phyloP scores from a whole-genome alignment of 2,797 vertebrate genomes.

The Heliangelus exortis region DNA sequence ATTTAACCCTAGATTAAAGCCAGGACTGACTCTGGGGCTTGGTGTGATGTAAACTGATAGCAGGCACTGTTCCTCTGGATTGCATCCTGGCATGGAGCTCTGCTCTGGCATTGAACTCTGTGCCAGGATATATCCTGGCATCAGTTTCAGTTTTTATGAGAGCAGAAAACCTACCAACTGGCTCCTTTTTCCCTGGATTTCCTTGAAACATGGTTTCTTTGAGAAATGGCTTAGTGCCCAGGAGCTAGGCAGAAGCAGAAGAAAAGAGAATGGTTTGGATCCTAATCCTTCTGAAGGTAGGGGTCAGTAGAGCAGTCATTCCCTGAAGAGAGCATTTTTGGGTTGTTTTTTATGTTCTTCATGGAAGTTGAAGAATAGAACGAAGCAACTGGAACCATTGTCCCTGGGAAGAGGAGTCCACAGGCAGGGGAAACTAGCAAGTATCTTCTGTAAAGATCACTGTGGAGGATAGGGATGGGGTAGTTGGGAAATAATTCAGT shows the following conservation, averaged over 20 bases:
- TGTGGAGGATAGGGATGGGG: not conserved
- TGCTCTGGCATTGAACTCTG: not conserved
- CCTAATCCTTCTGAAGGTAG: not conserved
- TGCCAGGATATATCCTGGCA: not conserved
- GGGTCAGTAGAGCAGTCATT: not conserved
- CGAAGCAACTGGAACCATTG: not conserved
- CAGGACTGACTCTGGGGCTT: not conserved
- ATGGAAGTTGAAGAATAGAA: not conserved
- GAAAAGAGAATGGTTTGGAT: not conserved
- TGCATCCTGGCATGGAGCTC: not conserved
- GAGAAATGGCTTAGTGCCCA: not conserved
- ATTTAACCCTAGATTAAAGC: constrained; percentile 18
- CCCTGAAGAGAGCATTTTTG: not conserved
- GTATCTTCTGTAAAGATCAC: fast-evolving
- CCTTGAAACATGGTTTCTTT: not conserved
- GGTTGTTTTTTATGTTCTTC: not conserved
- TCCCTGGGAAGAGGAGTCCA: not conserved
- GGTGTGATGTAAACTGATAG: constrained; percentile 41
- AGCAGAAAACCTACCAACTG: not conserved
- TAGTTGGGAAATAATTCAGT: not conserved
- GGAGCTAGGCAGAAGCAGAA: not conserved
- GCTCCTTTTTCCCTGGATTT: not conserved
- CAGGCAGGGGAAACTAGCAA: not conserved
- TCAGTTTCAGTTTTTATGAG: not conserved
- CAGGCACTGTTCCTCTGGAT: not conserved